Evolutionary conservation across 2,113 vertebrate species (phyloP), one percentile per base, ranked within the genome.

Genomic region (Dasypus novemcinctus): DNA sequence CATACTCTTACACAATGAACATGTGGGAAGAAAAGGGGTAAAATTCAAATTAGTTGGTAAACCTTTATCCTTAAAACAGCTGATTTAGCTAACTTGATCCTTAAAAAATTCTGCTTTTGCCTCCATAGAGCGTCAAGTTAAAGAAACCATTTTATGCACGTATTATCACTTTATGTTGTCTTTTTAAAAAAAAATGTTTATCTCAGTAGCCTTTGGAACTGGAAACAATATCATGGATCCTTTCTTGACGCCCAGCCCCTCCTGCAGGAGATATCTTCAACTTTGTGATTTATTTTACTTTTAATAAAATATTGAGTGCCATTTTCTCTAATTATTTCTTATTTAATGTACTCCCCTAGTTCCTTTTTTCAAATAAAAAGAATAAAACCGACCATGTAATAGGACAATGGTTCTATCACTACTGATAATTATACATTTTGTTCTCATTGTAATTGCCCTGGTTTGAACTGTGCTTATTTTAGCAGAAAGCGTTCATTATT

Each of bases 401-500:
- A 95, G 97, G 96, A 98, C 98, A 98, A 98, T 98, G 97, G 93
- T 93, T 97, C 97, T 98, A 97, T 98, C 97, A 98, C 98, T 95
- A 97, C 97, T 97, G 98, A 95, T 98, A 98, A 98, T 98, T 98
- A 98, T 97, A 98, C 98, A 97, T 97, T 98, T 98, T 98, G 97
- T 98, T 95, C 97, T 98, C 98, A 97, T 97, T 97, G 94, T 98
- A 98, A 98, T 98, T 98, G 98, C 98, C 98, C 98, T 95, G 98
- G 98, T 98, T 95, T 98, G 98, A 98, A 98, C 98, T 97, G 96
- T 97, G 98, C 98, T 97, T 98, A 98, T 98, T 98, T 98, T 98
- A 98, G 97, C 97, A 96, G 98, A 98, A 98, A 98, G 98, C 94
- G 96, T 98, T 98, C 98, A 98, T 98, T 98, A 98, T 98, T 98